Evolutionary conservation across 2,797 vertebrate genomes (phyloP), one percentile per base, ranked within the genome.

Genomic region (Xenops minutus): DNA sequence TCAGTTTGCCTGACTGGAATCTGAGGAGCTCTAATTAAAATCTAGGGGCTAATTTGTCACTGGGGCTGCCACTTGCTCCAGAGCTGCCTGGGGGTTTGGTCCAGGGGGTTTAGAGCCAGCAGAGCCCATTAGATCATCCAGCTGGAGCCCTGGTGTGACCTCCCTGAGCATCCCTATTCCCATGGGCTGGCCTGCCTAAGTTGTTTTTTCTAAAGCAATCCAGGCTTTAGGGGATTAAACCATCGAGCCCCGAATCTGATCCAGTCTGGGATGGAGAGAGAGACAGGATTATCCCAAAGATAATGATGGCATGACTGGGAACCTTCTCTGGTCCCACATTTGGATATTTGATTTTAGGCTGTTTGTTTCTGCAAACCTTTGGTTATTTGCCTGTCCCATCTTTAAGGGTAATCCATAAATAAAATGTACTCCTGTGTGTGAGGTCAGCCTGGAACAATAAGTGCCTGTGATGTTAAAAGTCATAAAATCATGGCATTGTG

Each of bases 141-240:
- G 9, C 14, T 49, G 32, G 75, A 89, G 62, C 66, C 46, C 54
- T 54, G 2, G 29, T 12, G 52, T 58, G 7, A 59, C 6, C 68
- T n/a, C 10, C 48, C 49, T n/a, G 44, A 84, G 46, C 62, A 37
- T 51, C 79, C 27, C 2, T 49, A 9, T 64, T 95, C 89, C 89
- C 89, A 29, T 14, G 89, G 91, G 92, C 41, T 76, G 64, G 29
- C 69, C n/a, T 34, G 6, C 27, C 7, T 12, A 12, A 10, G 17
- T 46, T 83, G 81, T 29, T 59, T 90, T 90, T 69, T 43, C 54
- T 30, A 14, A 26, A 73, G 41, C 85, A 85, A 3, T 30, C 39
- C 44, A 48, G 76, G 61, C 67, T 88, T 79, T 54, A 68, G 37
- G 74, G 61, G 71, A 69, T 93, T 71, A 82, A 89, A 85, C 7